Base-by-base conservation (phyloP, 2,797 vertebrate species). In the Tenualosa ilisha region DNA sequence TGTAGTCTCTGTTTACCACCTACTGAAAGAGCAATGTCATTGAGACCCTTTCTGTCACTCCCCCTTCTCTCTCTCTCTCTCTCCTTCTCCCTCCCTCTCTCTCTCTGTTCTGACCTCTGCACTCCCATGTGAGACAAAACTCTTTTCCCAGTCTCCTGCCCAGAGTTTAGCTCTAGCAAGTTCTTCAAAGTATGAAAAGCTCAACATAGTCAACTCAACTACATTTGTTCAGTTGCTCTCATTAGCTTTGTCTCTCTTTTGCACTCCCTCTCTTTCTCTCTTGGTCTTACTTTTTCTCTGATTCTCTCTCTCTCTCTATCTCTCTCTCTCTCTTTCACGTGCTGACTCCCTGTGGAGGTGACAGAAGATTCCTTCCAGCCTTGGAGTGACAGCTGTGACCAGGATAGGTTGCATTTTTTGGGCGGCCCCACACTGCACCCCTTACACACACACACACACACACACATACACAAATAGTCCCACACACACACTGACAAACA, bases 371-470 rank as follows among this genome's bases (percentile, higher is more conserved):
- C 81, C 89, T 84, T 87, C 91, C 90, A 92, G 92, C 91, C 92
- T 89, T 83, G 88, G 93, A 93, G 88, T 89, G 93, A 96, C 97
- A 97, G 96, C 97, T 97, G 97, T 94, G 91, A 88, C 91, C 84
- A 87, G 86, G 93, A 95, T 94, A 94, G 96, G 93, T 96, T 94
- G 95, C 93, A 96, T 96, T 94, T 95, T 93, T 94, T 90, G 86
- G 93, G 89, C 88, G 13, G 84, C 89, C 84, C 82, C 89, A 83
- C 65, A 82, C 15, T 17, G 53, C 65, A 82, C 84, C 63, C 81
- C 37, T 75, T 79, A 24, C 37, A 75, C 31, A 75, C 68, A 20
- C 15, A 40, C 37, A 22, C 37, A 43, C 15, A 43, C 63, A 22
- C 61, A 59, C 83, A 49, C 31, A 65, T 0, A 75, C 17, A 43